Evolutionary conservation across 1,140 invertebrate genomes (phyloP), one percentile per base, ranked within the genome.

Genomic region (Lethocerus indicus): DNA sequence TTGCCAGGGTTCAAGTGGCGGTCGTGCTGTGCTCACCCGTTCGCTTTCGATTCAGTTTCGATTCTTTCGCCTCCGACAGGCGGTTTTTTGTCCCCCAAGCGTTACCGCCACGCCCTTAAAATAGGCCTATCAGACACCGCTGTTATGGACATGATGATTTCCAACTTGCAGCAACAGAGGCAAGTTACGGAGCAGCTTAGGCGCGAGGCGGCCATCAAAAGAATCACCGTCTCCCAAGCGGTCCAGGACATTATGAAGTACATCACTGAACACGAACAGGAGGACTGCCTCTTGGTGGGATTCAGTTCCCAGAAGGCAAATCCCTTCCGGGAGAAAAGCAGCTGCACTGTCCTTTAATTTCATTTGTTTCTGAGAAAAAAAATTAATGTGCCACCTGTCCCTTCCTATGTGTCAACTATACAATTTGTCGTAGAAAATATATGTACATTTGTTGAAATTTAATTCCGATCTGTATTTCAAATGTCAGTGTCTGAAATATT

Each of bases 251-350:
- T 97, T 54, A 84, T 91, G 65, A 86, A 88, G 63, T 95, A 83
- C 60, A 89, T 95, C 50, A 77, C 81, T 27, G 87, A 94, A 61
- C 89, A 95, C 60, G 80, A 91, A 63, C 83, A 88, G 58, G 89
- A 94, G 61, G 92, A 97, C 69, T 93, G 84, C 61, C 76, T 96
- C n/a, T 74, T 96, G 49, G 82, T 91, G 59, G 92, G 91, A 3
- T 95, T 97, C 67, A 84, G 87, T 48, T 90, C 85, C 52, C 91
- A 95, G 64, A 92, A 92, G 65, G 87, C 92, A 7, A 97, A 97
- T 71, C 92, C 93, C 26, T 97, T 95, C 75, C 79, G 91, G 59
- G 92, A 97, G 68, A 95, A 95, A 68, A 91, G 84, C 58, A 85
- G 86, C 39, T 96, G 91, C 70, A 75, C 74, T 49, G 70, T 93